These are phyloP conservation scores for Cariama cristata DNA, from an alignment of 2,113 vertebrate genomes.

Conservation along the genomic window DNA sequence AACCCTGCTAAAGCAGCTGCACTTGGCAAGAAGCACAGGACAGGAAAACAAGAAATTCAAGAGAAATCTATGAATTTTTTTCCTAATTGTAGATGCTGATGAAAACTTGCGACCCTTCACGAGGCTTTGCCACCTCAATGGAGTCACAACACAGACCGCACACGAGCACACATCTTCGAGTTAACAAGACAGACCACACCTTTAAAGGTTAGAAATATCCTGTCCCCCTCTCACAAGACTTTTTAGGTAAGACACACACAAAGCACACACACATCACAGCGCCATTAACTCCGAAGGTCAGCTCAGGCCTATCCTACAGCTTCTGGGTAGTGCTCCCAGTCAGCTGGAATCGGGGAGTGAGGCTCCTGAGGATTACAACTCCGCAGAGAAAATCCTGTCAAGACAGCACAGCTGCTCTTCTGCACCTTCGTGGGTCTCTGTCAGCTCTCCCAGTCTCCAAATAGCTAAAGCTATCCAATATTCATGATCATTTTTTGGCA, in stretches of 20 bases:
- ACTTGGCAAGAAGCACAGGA: background rate
- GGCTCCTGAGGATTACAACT: background rate
- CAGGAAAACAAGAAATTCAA: background rate
- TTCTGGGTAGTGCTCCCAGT: background rate
- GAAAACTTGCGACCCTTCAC: background rate
- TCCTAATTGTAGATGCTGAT: constrained; percentile 37
- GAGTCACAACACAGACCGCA: background rate
- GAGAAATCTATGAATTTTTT: background rate
- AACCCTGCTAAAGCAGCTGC: background rate
- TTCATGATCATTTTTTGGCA: background rate
- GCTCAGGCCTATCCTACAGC: background rate
- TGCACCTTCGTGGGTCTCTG: background rate
- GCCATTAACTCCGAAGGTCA: background rate
- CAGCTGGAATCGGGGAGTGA: rapidly evolving
- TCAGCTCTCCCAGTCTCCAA: background rate
- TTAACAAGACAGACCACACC: background rate
- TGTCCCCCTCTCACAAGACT: rapidly evolving
- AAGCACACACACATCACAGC: background rate
- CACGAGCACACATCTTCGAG: background rate
- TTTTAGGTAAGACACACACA: background rate
- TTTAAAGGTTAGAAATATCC: background rate
- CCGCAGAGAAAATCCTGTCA: background rate
- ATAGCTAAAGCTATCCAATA: background rate
- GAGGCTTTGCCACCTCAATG: background rate
- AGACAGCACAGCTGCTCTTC: background rate